Base-by-base conservation (phyloP, 1,140 invertebrate genomes). In the Globodera rostochiensis region DNA sequence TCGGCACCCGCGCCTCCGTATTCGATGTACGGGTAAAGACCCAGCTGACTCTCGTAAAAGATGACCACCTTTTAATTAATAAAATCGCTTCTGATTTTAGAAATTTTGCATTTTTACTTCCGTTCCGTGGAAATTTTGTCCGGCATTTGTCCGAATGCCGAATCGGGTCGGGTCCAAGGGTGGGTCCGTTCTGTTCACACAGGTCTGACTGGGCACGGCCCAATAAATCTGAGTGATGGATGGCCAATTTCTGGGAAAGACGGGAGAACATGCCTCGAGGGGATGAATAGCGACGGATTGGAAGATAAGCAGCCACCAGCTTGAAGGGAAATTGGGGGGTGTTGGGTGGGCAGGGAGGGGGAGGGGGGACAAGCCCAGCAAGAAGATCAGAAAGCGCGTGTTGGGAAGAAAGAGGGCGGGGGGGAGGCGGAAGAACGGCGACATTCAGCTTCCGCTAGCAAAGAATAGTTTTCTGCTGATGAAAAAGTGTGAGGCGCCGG, bases 101-200 rank as follows among this genome's bases (percentile, higher is more conserved):
- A n/a, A 36, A 15, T 19, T 11, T 19, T 19, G 6, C 57, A 64
- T 19, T 64, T 64, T 49, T 73, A 84, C 76, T 73, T 84, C 57
- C 19, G 64, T 74, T 21, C 83, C 83, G 50, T 85, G 69, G 67
- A 84, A 84, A n/a, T 60, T 50, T 73, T 84, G 82, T n/a, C 80
- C 45, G 19, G 79, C 67, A 71, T 84, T 84, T 21, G 83, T 84
- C 45, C 74, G 53, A 50, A 84, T 84, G 45, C 79, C 82, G 25
- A 50, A 84, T 50, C 64, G 45, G 36, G 76, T 19, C 5, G 82
- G 82, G 49, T 83, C 77, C 57, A 84, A 69, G 36, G 71, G 50
- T 47, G 47, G 19, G 5, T 57, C 83, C 47, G 25, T 60, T 77
- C 47, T 70, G 15, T 83, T 69, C 49, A n/a, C 45, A 45, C 82